A percentile compares a stretch with the other conserved stretches of the same genome.
Evolutionary conservation across 2,113 vertebrate genomes (phyloP).

Genomic region (Hassar affinis): DNA sequence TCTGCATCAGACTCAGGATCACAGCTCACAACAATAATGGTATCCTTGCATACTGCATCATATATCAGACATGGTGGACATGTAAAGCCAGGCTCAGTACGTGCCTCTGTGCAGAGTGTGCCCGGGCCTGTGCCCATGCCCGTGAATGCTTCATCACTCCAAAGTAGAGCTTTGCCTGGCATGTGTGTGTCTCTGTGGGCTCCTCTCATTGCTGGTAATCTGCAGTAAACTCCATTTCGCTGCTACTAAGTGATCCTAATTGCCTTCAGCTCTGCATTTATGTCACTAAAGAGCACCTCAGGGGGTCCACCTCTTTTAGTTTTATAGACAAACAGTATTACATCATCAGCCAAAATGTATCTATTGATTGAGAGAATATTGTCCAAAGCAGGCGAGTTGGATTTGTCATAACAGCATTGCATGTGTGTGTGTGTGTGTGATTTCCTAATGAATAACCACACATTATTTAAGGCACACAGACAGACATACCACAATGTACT

Average conservation of each 20-base stretch:
- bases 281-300: conserved; percentile 41
- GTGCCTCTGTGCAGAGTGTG: background rate
- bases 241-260: conserved; percentile 57
- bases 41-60: background rate
- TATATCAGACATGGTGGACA: background rate
- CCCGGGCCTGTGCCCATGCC: background rate
- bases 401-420: background rate
- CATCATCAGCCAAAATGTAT: conserved; percentile 38
- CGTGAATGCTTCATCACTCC: conserved; percentile 2
- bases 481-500: background rate
- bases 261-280: conserved; percentile 45
- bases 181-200: conserved; percentile 18
- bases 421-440: too few relatives aligned
- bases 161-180: conserved; percentile 17
- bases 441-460: background rate
- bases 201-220: conserved; percentile 47
- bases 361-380: conserved; percentile 1
- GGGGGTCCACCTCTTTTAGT: conserved; percentile 30
- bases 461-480: background rate
- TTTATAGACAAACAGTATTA: conserved; percentile 29
- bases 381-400: background rate
- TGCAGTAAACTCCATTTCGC: conserved; percentile 56
- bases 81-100: background rate
- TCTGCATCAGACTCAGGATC: background rate
- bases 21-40: background rate